These are phyloP conservation scores for Glareola pratincola DNA, from an alignment of 2,113 vertebrate genomes.

Conservation along the genomic window DNA sequence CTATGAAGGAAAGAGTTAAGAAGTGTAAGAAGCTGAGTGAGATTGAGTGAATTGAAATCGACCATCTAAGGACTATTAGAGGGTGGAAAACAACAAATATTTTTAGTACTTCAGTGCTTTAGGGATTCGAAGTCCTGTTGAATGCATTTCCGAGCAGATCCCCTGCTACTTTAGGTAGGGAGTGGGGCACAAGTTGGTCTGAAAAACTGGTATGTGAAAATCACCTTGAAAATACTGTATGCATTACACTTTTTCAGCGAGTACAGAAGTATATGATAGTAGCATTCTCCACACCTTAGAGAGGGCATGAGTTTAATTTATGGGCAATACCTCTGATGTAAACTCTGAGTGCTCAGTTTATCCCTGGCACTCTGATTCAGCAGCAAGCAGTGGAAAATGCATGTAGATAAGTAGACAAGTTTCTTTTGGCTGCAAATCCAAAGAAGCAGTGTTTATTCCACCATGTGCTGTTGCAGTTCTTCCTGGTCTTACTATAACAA, in stretches of 20 bases:
- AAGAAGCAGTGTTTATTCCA: background rate
- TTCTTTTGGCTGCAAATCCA: background rate
- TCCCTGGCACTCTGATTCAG: background rate
- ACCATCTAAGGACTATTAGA: background rate
- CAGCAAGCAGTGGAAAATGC: background rate
- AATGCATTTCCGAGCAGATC: background rate
- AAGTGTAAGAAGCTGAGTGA: background rate
- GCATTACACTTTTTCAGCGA: background rate
- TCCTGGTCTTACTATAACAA: background rate
- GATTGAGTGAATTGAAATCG: background rate
- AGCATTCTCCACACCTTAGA: background rate
- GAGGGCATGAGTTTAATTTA: background rate
- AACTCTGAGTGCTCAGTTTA: background rate
- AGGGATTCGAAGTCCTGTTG: background rate
- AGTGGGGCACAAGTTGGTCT: background rate
- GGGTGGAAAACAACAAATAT: rapidly evolving
- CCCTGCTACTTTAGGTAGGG: background rate
- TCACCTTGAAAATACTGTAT: background rate
- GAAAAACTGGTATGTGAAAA: background rate
- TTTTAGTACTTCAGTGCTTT: background rate
- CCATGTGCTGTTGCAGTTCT: background rate
- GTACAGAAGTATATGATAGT: background rate
- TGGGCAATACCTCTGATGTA: background rate
- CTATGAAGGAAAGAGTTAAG: background rate
- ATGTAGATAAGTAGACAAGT: background rate